Conservation (phyloP, 2,113 vertebrate genomes). For the Elgaria multicarinata region DNA sequence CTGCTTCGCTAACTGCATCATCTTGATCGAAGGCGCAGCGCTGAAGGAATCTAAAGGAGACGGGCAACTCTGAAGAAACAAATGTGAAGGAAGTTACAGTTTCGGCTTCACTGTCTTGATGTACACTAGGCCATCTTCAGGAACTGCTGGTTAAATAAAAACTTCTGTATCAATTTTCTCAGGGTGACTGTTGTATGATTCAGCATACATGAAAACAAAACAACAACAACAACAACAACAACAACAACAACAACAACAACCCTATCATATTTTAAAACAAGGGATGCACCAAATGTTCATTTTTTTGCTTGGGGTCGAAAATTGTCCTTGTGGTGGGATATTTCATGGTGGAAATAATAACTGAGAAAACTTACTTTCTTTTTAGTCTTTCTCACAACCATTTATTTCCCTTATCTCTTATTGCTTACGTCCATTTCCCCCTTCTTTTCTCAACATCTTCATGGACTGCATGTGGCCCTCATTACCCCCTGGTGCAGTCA, state of each 20-base stretch:
- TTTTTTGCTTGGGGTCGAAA: background rate
- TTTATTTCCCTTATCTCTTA: no score
- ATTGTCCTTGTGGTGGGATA: background rate
- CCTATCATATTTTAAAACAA: background rate
- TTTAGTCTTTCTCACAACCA: no score
- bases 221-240: background rate
- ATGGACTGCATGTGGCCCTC: no score
- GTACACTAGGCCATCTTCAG: background rate
- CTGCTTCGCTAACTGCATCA: background rate
- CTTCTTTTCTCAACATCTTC: no score
- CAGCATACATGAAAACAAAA: background rate
- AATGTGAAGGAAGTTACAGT: background rate
- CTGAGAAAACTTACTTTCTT: no score
- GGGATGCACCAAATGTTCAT: background rate
- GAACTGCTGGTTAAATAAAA: background rate
- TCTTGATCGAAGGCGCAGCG: background rate
- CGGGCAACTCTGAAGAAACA: background rate
- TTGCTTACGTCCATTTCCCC: no score
- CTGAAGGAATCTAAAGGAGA: slow-evolving; percentile 7
- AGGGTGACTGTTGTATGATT: background rate
- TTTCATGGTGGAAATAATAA: background rate
- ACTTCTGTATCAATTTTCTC: background rate
- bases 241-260: no score
- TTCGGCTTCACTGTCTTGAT: background rate
- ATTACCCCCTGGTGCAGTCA: no score